A percentile compares a stretch with the other conserved stretches of the same genome.
These are phyloP conservation scores for Mechanitis messenoides DNA, from an alignment of 2,888 invertebrate species.

Conservation along the genomic window DNA sequence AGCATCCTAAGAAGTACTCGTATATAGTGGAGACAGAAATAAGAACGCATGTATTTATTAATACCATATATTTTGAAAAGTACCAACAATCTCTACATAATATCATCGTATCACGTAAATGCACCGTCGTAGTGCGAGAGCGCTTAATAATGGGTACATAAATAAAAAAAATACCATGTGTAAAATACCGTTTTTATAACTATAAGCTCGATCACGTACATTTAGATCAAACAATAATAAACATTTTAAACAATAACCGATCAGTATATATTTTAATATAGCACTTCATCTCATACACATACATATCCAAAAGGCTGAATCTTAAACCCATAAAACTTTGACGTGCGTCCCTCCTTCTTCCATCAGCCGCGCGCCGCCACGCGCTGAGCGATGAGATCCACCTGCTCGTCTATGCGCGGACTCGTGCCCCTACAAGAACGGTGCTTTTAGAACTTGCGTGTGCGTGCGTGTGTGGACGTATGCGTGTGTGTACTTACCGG, in stretches of 20 bases:
- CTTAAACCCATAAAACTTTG: background rate
- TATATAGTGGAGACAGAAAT: constrained; percentile 5
- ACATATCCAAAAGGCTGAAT: background rate
- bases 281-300: background rate
- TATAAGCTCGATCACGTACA: constrained; percentile 26
- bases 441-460: background rate
- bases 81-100: constrained; percentile 17
- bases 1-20: no score
- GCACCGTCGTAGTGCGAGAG: constrained; percentile 7
- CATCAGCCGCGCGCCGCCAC: constrained; percentile 36
- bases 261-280: background rate
- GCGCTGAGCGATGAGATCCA: constrained; percentile 84
- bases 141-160: no score
- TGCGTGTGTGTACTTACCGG: constrained; percentile 48
- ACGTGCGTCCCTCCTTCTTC: background rate
- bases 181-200: constrained; percentile 3
- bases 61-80: constrained; percentile 19
- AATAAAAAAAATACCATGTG: no score
- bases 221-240: no score
- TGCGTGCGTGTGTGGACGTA: background rate
- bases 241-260: no score
- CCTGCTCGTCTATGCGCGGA: constrained; percentile 86
- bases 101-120: constrained; percentile 20
- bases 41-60: constrained; percentile 12
- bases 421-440: constrained; percentile 79